Base-by-base conservation (phyloP, 2,113 vertebrate species). In the Lophius piscatorius region DNA sequence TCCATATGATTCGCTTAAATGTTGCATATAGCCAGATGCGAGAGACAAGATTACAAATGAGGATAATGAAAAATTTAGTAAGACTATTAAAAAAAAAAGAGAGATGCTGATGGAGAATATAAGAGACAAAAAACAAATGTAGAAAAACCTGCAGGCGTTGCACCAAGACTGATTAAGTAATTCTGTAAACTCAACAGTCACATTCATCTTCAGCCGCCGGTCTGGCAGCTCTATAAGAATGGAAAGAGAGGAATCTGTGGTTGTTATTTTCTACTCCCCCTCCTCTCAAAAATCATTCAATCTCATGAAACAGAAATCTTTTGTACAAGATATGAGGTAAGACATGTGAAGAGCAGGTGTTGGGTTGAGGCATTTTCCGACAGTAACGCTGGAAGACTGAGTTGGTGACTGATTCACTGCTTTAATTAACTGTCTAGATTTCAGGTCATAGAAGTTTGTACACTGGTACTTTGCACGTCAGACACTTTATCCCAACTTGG, bases 351-450 rank as follows among this genome's bases (percentile, higher is more conserved):
- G n/a, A n/a, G n/a, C n/a, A n/a, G n/a, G 34, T 35, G 34, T 34
- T 18, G 40, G 54, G 35, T 22, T 22, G 10, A 48, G 52, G 26
- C n/a, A 33, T 72, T 80, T 63, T 63, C 78, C 67, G n/a, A 60
- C 11, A 13, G 66, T 33, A 77, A 79, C 65, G 56, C 56, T 12
- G 33, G 1, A 41, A 28, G 21, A 63, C 16, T 6, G 13, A 49
- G 13, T 44, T 1, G 5, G 20, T 68, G n/a, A 31, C 22, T 23
- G 50, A 55, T 55, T 65, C 45, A 68, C n/a, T n/a, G n/a, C n/a
- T n/a, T n/a, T n/a, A n/a, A n/a, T n/a, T n/a, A n/a, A n/a, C n/a
- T n/a, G n/a, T n/a, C n/a, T n/a, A n/a, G n/a, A n/a, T n/a, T n/a
- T n/a, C n/a, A n/a, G n/a, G n/a, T n/a, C n/a, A n/a, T n/a, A n/a